These are phyloP conservation scores for Mionectes macconnelli DNA, from an alignment of 2,113 vertebrate species.

Conservation along the genomic window DNA sequence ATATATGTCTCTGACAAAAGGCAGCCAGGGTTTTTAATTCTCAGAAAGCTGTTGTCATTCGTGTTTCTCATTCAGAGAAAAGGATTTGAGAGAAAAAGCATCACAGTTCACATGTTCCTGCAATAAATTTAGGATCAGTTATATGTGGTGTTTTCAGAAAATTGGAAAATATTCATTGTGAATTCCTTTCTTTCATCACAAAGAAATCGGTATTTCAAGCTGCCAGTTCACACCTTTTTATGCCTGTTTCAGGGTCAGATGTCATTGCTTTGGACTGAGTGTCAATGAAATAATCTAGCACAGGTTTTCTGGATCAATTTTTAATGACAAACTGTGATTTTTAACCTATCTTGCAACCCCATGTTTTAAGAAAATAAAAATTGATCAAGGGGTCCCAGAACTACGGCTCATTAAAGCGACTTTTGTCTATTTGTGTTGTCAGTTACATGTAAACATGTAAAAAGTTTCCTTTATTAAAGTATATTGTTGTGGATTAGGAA, in stretches of 20 bases:
- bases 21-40: background rate
- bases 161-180: constrained; percentile 13
- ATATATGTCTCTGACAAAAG: background rate
- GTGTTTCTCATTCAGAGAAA: background rate
- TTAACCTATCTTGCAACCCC: background rate
- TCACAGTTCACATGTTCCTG: background rate
- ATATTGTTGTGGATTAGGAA: background rate
- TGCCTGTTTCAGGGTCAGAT: background rate
- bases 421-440: background rate
- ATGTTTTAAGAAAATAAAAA: background rate
- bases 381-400: background rate
- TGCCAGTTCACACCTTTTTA: background rate
- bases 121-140: constrained; percentile 12
- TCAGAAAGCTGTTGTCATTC: background rate
- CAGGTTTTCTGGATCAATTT: background rate
- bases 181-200: background rate
- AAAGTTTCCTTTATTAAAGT: background rate
- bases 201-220: background rate
- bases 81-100: background rate
- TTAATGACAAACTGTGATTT: background rate
- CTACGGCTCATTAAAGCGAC: background rate
- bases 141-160: background rate
- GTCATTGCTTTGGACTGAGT: background rate
- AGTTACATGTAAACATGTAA: background rate
- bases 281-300: background rate